Evolutionary conservation across 2,797 vertebrate species (phyloP).

Genomic region (Hippoglossus hippoglossus): DNA sequence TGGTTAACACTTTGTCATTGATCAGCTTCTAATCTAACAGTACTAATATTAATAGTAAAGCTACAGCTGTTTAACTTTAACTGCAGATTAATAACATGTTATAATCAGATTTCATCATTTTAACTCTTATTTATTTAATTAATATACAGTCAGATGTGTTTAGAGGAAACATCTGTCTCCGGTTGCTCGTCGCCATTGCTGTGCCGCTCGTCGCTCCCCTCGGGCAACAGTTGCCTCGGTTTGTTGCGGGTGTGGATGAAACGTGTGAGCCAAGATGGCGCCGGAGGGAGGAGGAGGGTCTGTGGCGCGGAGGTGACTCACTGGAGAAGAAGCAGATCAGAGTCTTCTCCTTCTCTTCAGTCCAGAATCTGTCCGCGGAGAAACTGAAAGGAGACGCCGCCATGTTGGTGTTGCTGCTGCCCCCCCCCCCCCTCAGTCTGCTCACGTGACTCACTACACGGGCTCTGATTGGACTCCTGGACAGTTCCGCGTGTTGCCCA

Average conservation of each 20-base stretch:
- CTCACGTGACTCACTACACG: slow-evolving; percentile 38
- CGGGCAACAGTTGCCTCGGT: slow-evolving; percentile 66
- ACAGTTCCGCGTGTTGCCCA: slow-evolving; percentile 42
- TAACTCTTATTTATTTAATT: too few relatives aligned
- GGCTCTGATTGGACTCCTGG: slow-evolving; percentile 43
- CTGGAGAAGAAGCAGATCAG: slow-evolving; percentile 69
- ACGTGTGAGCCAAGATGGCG: too few relatives aligned
- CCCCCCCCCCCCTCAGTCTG: background rate
- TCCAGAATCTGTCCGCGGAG: slow-evolving; percentile 57
- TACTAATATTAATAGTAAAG: too few relatives aligned
- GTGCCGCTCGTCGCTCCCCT: slow-evolving; percentile 19
- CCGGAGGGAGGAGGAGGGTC: too few relatives aligned
- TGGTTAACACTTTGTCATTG: too few relatives aligned
- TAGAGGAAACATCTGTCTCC: background rate
- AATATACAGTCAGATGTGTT: too few relatives aligned
- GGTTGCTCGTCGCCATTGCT: slow-evolving; percentile 65
- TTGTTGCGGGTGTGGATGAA: slow-evolving; percentile 26
- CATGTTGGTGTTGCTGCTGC: slow-evolving; percentile 59
- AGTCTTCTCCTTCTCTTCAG: slow-evolving; percentile 67
- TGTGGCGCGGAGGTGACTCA: slow-evolving; percentile 25
- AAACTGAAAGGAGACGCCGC: slow-evolving; percentile 45
- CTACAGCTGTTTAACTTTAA: too few relatives aligned
- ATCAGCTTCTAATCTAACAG: too few relatives aligned
- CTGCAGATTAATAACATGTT: too few relatives aligned
- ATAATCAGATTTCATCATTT: too few relatives aligned